Base-by-base conservation (phyloP, 2,888 invertebrate genomes). In the Escarpia spicata region DNA sequence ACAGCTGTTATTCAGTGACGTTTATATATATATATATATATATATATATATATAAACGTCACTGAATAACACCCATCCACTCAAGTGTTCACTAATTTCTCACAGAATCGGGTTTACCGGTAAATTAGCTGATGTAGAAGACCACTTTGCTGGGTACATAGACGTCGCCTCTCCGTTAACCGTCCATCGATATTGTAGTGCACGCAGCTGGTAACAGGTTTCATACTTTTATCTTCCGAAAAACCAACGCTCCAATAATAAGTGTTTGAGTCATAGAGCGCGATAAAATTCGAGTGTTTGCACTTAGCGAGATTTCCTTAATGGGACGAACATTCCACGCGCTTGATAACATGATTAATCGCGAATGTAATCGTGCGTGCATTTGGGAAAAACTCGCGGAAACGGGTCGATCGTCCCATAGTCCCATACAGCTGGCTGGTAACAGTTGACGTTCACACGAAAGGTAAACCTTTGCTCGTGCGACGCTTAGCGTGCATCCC, bases 271-370 rank as follows among this genome's bases (percentile, higher is more conserved):
- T 75, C 75, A 75, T 75, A 6, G 19, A 26, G 19, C 75, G 26
- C 75, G 75, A 75, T 75, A 75, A 75, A 75, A 75, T 75, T 75
- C 75, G 75, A 75, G 75, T 6, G 75, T 75, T 75, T 75, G 75
- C 75, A 75, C 75, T 75, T 75, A 75, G 75, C 75, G 75, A n/a
- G 26, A 75, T n/a, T 75, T 75, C n/a, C 19, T 26, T 75, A 75
- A 75, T 75, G 75, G 75, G 2, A 26, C 75, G 19, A 75, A 26
- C 75, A 75, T 75, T 75, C 75, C 75, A 26, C 75, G 6, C 75
- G 75, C 75, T 75, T 75, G 75, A 75, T 75, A 75, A 75, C 19
- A 26, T 75, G 75, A 75, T 75, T 75, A 75, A 75, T 26, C 26
- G 75, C 26, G 75, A 26, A 26, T 26, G n/a, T 75, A 75, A 75